Conservation (phyloP, 2,113 vertebrate species). For the Hypanus sabinus region DNA sequence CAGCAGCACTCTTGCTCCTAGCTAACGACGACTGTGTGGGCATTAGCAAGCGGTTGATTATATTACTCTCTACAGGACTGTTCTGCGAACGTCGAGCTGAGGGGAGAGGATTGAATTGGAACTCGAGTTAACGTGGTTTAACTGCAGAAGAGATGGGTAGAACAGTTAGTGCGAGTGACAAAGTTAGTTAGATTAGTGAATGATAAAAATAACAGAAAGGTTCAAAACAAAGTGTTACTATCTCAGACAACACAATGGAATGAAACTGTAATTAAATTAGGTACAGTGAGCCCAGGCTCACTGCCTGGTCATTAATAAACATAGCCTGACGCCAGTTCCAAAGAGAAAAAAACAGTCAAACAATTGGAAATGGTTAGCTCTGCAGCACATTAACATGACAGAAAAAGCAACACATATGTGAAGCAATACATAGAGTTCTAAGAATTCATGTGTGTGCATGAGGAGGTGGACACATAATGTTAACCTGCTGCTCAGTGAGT, state of each 20-base stretch:
- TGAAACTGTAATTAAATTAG: too few relatives aligned
- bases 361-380: neutral
- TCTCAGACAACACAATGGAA: neutral
- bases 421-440: too few relatives aligned
- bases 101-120: constrained; percentile 56
- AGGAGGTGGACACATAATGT: neutral
- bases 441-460: neutral
- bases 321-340: neutral
- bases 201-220: constrained; percentile 7
- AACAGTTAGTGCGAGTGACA: neutral
- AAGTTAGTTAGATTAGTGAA: constrained; percentile 12
- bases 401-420: neutral
- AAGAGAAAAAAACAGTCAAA: neutral
- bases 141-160: constrained; percentile 37
- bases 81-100: constrained; percentile 67
- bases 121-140: constrained; percentile 50
- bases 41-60: constrained; percentile 77
- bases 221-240: neutral
- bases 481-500: neutral
- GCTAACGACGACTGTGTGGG: constrained; percentile 85
- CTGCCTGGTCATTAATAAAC: neutral
- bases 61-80: constrained; percentile 68
- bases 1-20: constrained; percentile 82
- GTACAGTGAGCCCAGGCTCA: neutral
- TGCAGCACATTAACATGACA: neutral